These are phyloP conservation scores for Halcyon chelicuti DNA, from an alignment of 2,797 vertebrate genomes.

Conservation along the genomic window DNA sequence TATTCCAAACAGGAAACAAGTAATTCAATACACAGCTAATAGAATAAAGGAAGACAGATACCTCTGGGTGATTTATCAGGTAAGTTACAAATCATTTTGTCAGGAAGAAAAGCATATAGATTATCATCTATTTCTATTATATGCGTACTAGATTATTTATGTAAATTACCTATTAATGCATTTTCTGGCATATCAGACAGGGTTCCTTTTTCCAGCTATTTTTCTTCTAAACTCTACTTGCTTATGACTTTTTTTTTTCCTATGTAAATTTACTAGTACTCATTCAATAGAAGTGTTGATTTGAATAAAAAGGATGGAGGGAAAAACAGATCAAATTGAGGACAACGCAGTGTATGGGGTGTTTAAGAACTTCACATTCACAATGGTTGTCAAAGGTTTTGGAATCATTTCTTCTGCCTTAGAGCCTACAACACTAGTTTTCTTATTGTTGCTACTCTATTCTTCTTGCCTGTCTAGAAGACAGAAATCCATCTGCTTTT, in stretches of 20 bases:
- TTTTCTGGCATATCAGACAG: not conserved
- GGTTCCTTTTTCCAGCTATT: not conserved
- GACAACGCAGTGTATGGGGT: not conserved
- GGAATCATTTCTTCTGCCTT: not conserved
- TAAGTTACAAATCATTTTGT: not conserved
- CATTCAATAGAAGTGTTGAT: not conserved
- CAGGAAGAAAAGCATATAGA: not conserved
- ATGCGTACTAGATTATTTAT: not conserved
- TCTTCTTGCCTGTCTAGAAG: constrained; percentile 5
- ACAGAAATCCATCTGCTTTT: not conserved
- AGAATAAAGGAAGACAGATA: constrained; percentile 15
- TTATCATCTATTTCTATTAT: not conserved
- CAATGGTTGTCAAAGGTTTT: constrained; percentile 20
- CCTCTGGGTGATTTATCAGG: not conserved
- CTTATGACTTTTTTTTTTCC: not conserved
- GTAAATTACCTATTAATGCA: not conserved
- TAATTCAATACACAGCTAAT: constrained; percentile 35
- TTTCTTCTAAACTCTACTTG: not conserved
- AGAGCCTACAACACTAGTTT: not conserved
- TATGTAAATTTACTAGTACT: not conserved
- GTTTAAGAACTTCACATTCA: not conserved
- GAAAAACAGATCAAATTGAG: not conserved
- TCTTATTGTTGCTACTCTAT: not conserved
- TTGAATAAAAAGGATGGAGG: not conserved
- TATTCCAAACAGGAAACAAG: constrained; percentile 20